Conservation (phyloP, 2,113 vertebrate genomes). For the Amazona guildingii region DNA sequence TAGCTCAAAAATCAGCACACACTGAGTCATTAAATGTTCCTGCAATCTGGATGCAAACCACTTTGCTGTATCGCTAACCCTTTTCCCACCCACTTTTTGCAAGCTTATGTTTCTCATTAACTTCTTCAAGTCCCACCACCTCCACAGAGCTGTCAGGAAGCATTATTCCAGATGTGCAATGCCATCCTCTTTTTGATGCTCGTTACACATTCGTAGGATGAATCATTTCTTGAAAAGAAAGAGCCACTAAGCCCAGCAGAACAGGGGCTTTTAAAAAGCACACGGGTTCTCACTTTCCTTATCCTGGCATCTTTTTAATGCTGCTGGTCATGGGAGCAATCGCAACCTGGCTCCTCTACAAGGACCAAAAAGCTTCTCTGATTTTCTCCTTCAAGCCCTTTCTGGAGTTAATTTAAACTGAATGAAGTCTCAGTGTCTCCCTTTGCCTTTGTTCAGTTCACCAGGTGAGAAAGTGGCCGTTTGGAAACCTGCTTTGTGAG, state of each 20-base stretch:
- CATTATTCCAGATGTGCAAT: conserved; percentile 3
- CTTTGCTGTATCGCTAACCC: neutral
- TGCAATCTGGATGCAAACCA: neutral
- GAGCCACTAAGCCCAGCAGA: neutral
- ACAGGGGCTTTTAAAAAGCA: neutral
- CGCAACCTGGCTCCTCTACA: neutral
- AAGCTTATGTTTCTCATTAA: conserved; percentile 38
- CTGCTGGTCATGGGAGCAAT: neutral
- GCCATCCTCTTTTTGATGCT: neutral
- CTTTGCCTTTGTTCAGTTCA: neutral
- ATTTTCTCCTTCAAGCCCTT: neutral
- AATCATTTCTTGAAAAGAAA: neutral
- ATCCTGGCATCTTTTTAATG: neutral
- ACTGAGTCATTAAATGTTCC: conserved; percentile 1
- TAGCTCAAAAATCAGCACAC: neutral
- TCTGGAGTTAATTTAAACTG: neutral
- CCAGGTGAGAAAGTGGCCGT: neutral
- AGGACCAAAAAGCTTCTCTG: neutral
- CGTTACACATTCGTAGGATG: neutral
- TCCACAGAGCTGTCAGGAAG: neutral
- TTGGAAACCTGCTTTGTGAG: neutral
- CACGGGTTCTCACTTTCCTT: neutral
- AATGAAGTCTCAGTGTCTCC: neutral
- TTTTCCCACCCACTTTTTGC: conserved; percentile 3
- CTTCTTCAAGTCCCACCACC: conserved; percentile 1